Evolutionary conservation across 2,797 vertebrate species (phyloP).

Genomic region (Megaceryle alcyon): DNA sequence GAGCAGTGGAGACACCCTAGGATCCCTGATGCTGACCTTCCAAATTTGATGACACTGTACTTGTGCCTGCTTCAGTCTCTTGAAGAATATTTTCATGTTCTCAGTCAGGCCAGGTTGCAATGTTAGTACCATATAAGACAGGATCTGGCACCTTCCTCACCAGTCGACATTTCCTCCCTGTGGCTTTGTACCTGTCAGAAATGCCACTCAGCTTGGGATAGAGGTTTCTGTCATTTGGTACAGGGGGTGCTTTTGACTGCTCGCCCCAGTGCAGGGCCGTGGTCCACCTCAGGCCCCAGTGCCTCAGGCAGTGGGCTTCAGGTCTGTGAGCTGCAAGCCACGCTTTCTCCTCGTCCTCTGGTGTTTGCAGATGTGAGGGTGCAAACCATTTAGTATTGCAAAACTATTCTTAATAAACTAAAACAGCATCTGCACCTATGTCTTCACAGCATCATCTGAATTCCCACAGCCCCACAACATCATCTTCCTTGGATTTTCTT

Average conservation of each 20-base stretch:
- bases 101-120: not conserved
- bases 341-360: not conserved
- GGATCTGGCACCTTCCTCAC: not conserved
- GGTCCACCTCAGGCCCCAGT: not conserved
- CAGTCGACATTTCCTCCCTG: not conserved
- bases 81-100: not conserved
- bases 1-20: not conserved
- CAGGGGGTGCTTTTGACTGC: not conserved
- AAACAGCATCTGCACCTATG: not conserved
- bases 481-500: not conserved
- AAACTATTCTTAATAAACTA: not conserved
- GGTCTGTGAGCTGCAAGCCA: not conserved
- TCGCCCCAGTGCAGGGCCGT: not conserved
- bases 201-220: fast-evolving
- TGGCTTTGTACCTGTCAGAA: not conserved
- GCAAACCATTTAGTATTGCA: not conserved
- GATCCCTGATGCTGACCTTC: not conserved
- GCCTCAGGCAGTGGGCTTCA: not conserved
- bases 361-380: not conserved
- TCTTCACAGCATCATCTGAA: not conserved
- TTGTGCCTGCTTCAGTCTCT: not conserved
- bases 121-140: not conserved
- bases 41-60: not conserved
- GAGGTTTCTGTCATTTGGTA: not conserved
- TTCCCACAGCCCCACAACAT: not conserved